Base-by-base conservation (phyloP, 2,888 invertebrate species). In the Eupelmus urozonus region DNA sequence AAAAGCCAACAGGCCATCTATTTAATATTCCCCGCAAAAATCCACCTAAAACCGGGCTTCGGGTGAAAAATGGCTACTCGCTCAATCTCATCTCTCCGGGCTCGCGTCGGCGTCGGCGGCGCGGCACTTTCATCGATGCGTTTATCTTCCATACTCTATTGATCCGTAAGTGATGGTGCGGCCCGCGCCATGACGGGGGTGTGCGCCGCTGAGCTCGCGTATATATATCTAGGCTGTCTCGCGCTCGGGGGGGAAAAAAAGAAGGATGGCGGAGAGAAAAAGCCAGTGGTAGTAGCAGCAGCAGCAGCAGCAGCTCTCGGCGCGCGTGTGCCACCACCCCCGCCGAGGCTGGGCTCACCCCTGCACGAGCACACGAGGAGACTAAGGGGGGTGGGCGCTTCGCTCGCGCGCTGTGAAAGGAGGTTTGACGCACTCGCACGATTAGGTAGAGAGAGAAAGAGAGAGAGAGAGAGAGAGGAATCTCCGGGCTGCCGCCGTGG, bases 61-160 rank as follows among this genome's bases (percentile, higher is more conserved):
- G n/a, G n/a, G n/a, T n/a, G 74, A 70, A 49, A 80, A 78, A 80
- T 78, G 80, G 71, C 78, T 51, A 75, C 67, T 74, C 67, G 74
- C 71, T 77, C 71, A 57, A 80, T 71, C 79, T 72, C 67, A 72
- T 73, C 76, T 62, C 45, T 40, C 63, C 13, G 20, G 34, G 27
- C n/a, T 13, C 11, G 7, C 25, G 13, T 59, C 29, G 9, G 9
- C 9, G 34, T 34, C 53, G 40, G 49, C 25, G 34, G 49, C 45
- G n/a, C 9, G 65, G 72, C 63, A 76, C 69, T 79, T 76, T 76
- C 59, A 70, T 70, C 76, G 55, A 80, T 84, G 83, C 87, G 87
- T 88, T 88, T 87, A 88, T 88, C 86, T 88, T 87, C 87, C 86
- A 87, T 87, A 87, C 85, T 85, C 88, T 88, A 88, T 88, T 88